phyloP scores from a whole-genome alignment of 1,140 invertebrate species.

The Centruroides sculpturatus region DNA sequence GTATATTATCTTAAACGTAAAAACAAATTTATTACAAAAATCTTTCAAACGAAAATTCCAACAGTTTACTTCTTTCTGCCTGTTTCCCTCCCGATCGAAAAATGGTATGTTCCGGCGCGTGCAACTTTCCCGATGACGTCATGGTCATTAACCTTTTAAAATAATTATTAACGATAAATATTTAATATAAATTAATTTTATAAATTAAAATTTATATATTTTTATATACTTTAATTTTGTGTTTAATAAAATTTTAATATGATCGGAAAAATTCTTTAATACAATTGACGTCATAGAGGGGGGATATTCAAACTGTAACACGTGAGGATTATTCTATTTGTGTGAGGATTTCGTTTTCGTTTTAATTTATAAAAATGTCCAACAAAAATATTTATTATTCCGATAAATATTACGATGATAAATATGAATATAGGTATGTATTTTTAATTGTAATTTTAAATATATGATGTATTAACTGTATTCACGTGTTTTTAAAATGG shows the following conservation, averaged over 20 bases:
- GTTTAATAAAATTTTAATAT: not conserved
- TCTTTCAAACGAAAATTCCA: too few relatives aligned
- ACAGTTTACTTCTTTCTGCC: too few relatives aligned
- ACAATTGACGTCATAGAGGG: not conserved
- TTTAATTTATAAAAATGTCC: not conserved
- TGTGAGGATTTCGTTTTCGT: not conserved
- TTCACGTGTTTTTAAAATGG: too few relatives aligned
- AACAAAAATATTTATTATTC: slow-evolving; percentile 13
- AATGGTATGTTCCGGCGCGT: too few relatives aligned
- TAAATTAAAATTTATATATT: not conserved
- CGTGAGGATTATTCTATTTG: not conserved
- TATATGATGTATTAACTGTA: too few relatives aligned
- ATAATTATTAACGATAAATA: not conserved
- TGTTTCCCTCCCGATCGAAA: too few relatives aligned
- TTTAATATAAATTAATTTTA: not conserved
- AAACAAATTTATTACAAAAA: too few relatives aligned
- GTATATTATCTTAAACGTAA: too few relatives aligned
- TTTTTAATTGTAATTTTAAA: too few relatives aligned
- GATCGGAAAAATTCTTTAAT: not conserved
- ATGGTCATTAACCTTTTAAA: too few relatives aligned
- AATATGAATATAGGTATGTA: slow-evolving; percentile 16
- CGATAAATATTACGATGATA: slow-evolving; percentile 17
- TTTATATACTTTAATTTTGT: not conserved
- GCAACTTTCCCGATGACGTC: too few relatives aligned
- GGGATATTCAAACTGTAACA: not conserved